Conservation (phyloP, 1,140 invertebrate genomes). For the Scaptomyza graminum region DNA sequence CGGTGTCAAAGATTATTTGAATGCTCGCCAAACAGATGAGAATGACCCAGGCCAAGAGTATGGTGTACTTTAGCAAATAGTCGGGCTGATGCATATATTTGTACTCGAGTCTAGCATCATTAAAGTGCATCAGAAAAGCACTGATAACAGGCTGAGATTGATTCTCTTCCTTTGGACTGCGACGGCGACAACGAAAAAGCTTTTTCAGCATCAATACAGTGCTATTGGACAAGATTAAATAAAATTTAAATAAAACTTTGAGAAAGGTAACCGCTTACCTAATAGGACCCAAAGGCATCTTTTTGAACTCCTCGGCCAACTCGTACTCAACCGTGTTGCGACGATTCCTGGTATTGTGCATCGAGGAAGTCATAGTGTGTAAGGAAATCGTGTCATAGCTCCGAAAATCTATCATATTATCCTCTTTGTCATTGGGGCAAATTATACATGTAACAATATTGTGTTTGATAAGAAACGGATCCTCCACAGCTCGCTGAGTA, state of each 20-base stretch:
- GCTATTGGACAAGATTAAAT: not conserved
- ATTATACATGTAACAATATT: constrained; percentile 90
- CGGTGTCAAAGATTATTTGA: constrained; percentile 4
- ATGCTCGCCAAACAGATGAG: constrained; percentile 29
- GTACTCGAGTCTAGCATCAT: constrained; percentile 57
- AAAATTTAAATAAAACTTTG: not conserved
- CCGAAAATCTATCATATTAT: not conserved
- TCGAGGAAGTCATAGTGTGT: too few species aligned
- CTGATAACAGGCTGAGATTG: constrained; percentile 10
- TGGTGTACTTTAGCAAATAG: constrained; percentile 71
- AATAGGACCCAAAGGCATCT: constrained; percentile 71
- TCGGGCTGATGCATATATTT: constrained; percentile 68
- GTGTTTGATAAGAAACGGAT: constrained; percentile 88
- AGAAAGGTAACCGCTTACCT: constrained; percentile 44
- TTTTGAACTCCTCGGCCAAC: constrained; percentile 53
- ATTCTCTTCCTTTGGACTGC: constrained; percentile 13
- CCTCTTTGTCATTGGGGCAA: constrained; percentile 55
- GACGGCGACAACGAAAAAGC: not conserved
- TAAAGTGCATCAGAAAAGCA: constrained; percentile 52
- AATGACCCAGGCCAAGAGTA: constrained; percentile 52
- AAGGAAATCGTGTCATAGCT: not conserved
- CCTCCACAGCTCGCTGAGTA: constrained; percentile 87
- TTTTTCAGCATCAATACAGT: constrained; percentile 9
- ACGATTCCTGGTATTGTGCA: too few species aligned
- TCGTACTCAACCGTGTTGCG: not conserved